phyloP scores from a whole-genome alignment of 1,140 invertebrate species.

The Drosophila hydei region DNA sequence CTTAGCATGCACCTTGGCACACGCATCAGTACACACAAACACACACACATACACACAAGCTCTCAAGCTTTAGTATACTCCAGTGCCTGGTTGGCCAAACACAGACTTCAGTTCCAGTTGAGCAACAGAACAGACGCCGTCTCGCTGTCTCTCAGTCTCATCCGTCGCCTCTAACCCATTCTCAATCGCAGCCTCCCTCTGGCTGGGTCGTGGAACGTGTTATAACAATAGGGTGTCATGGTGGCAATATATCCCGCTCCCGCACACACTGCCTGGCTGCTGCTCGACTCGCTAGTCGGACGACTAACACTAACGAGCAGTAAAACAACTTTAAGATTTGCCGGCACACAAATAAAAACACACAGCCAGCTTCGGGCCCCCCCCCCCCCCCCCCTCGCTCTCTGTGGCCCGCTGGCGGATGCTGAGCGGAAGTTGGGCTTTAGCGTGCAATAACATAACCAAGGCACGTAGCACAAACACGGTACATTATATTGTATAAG shows the following conservation, averaged over 20 bases:
- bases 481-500: slow-evolving; percentile 84
- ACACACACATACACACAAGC: slow-evolving; percentile 2
- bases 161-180: slow-evolving; percentile 3
- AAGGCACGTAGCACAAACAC: slow-evolving; percentile 83
- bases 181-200: slow-evolving; percentile 5
- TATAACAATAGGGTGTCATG: slow-evolving; percentile 79
- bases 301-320: slow-evolving; percentile 80
- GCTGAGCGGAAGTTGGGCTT: slow-evolving; percentile 66
- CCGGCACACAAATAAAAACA: slow-evolving; percentile 77
- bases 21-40: slow-evolving; percentile 50
- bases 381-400: neutral
- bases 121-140: slow-evolving; percentile 4
- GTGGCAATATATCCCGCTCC: slow-evolving; percentile 8
- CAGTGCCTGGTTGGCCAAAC: slow-evolving; percentile 67
- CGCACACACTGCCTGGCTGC: neutral
- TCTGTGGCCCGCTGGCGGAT: slow-evolving; percentile 35
- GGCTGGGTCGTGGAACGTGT: slow-evolving; percentile 70
- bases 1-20: slow-evolving; percentile 77
- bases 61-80: slow-evolving; percentile 63
- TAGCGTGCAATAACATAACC: slow-evolving; percentile 81
- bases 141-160: slow-evolving; percentile 32
- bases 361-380: slow-evolving; percentile 39
- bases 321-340: slow-evolving; percentile 83
- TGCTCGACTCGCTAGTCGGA: slow-evolving; percentile 39
- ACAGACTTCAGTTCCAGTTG: slow-evolving; percentile 51